These are phyloP conservation scores for Papilio xuthus DNA, from an alignment of 1,140 invertebrate genomes.

Conservation along the genomic window DNA sequence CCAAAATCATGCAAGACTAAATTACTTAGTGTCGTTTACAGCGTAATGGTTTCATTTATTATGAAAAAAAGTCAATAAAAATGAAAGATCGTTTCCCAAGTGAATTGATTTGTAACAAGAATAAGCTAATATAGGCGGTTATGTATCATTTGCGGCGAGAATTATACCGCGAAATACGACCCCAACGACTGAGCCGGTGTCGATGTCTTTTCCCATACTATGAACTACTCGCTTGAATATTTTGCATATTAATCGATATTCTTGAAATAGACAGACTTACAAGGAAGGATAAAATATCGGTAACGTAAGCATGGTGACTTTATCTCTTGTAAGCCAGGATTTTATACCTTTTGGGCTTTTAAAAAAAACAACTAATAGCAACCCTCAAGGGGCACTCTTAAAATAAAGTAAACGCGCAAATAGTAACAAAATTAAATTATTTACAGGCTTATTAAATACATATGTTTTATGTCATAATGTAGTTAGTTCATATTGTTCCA, in stretches of 20 bases:
- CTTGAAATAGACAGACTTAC: neutral
- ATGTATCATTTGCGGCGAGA: constrained; percentile 66
- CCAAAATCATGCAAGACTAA: constrained; percentile 13
- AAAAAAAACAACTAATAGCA: no score
- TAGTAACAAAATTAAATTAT: no score
- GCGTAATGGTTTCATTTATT: constrained; percentile 39
- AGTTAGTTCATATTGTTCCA: no score
- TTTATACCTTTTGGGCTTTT: no score
- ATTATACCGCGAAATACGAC: constrained; percentile 65
- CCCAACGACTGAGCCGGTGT: constrained; percentile 52
- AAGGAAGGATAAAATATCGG: neutral
- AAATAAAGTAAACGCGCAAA: no score
- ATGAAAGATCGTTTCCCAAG: constrained; percentile 60
- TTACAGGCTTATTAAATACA: no score
- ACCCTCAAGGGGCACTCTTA: no score
- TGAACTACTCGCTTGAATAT: constrained; percentile 11
- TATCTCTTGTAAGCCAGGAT: neutral
- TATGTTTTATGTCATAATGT: no score
- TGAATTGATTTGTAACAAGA: constrained; percentile 74
- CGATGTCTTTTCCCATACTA: constrained; percentile 65
- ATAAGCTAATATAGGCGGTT: constrained; percentile 49
- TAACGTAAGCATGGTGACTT: neutral
- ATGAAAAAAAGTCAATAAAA: constrained; percentile 47
- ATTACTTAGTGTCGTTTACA: constrained; percentile 19
- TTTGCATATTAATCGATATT: constrained; percentile 33